phyloP scores from a whole-genome alignment of 2,797 vertebrate species.

The Petrocephalus sullivani region DNA sequence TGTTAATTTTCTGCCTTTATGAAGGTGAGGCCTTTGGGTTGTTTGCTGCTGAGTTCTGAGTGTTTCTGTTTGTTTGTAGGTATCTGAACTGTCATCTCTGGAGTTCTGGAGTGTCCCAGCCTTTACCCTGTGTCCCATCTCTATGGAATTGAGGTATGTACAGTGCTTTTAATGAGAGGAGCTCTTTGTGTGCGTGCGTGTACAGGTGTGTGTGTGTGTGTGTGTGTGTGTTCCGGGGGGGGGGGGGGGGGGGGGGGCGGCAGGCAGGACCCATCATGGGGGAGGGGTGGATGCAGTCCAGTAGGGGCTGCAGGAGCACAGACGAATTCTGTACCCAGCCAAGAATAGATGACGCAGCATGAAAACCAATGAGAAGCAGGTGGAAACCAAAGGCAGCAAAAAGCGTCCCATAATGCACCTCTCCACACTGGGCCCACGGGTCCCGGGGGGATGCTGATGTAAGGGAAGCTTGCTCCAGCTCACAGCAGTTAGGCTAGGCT shows the following conservation, averaged over 20 bases:
- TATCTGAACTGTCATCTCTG: constrained; percentile 6
- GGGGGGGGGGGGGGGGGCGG: constrained; percentile 16
- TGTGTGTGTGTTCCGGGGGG: constrained; percentile 8
- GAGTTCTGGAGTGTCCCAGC: constrained; percentile 5
- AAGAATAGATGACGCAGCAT: not conserved
- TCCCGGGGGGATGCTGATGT: not conserved
- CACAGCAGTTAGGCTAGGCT: not conserved
- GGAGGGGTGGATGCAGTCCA: not conserved
- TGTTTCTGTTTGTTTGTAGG: constrained; percentile 13
- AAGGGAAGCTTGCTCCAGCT: not conserved
- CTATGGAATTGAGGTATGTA: constrained; percentile 29
- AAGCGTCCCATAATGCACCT: not conserved
- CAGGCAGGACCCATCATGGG: not conserved
- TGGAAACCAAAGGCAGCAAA: not conserved
- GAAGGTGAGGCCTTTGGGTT: not conserved
- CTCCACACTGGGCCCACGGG: not conserved
- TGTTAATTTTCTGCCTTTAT: not conserved
- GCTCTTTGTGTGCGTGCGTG: constrained; percentile 15
- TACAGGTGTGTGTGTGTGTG: not conserved
- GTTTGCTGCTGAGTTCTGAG: not conserved
- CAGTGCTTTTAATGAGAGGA: not conserved
- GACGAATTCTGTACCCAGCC: not conserved
- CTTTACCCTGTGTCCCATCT: constrained; percentile 12
- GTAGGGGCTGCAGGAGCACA: not conserved
- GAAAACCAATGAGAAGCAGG: not conserved